These are phyloP conservation scores for Cossypha heuglini DNA, from an alignment of 2,797 vertebrate genomes.

Conservation along the genomic window DNA sequence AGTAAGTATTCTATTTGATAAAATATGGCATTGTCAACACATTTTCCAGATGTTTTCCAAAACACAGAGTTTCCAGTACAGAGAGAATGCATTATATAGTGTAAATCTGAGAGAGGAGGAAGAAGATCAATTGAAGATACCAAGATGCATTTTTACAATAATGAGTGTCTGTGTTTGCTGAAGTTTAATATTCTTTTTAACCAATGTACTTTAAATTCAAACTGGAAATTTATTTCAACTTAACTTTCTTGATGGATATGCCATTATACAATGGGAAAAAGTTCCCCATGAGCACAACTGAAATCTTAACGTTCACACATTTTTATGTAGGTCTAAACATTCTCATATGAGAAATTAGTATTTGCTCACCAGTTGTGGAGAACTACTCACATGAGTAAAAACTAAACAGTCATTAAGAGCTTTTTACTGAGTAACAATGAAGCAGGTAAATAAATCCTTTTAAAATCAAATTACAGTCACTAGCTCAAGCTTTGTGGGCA, in stretches of 20 bases:
- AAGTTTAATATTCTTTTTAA: not conserved
- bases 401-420: not conserved
- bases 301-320: not conserved
- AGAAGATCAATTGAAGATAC: not conserved
- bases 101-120: not conserved
- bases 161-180: not conserved
- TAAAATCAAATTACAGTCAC: not conserved
- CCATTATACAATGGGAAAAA: not conserved
- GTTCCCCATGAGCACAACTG: not conserved
- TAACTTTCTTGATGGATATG: not conserved
- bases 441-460: not conserved
- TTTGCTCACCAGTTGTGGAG: not conserved
- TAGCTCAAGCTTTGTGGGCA: not conserved
- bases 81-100: not conserved
- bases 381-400: not conserved
- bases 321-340: accelerated
- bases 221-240: not conserved
- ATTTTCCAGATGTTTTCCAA: not conserved
- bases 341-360: not conserved
- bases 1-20: not conserved
- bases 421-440: not conserved
- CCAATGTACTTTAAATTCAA: not conserved
- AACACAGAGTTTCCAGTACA: not conserved
- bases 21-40: not conserved
- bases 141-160: not conserved